Base-by-base conservation (phyloP, 2,888 invertebrate genomes). In the Nomada fabriciana region DNA sequence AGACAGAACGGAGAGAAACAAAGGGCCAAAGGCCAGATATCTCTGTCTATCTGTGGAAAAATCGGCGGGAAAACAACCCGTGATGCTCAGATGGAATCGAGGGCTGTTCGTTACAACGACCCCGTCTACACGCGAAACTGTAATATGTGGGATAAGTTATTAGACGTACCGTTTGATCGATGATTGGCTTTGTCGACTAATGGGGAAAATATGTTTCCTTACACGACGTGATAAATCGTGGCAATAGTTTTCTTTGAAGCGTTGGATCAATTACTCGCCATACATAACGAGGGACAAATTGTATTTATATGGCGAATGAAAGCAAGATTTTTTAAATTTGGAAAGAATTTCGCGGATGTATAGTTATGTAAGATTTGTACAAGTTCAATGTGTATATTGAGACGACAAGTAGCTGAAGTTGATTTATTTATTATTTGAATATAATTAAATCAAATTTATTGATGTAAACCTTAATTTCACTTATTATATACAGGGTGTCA, bases 1-100 rank as follows among this genome's bases (percentile, higher is more conserved):
- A 59, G 82, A 77, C 63, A 52, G 63, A 67, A 74, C 53, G 25
- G 50, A 29, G 43, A 13, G 61, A 64, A 82, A 84, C 69, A 81
- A 77, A 74, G 63, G 60, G 25, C 53, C n/a, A 73, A 57, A 61
- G 50, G 82, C 29, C 25, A 18, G 72, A 23, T 23, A 65, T 79
- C 59, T 53, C 64, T 5, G 57, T 79, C 72, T 50, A 67, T 50
- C 64, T 70, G 64, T 47, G 68, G 77, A 75, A 60, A 77, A 85
- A 85, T 81, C 75, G 65, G 47, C 36, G 52, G 43, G 43, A 53
- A 79, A 68, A 75, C 61, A 69, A 65, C 18, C 18, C 64, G 65
- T 18, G 61, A 61, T n/a, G 43, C 1, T 15, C 25, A 7, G 50
- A 55, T n/a, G 18, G 68, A 36, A 36, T 42, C 23, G 15, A 68